Evolutionary conservation across 2,113 vertebrate genomes (phyloP), one percentile per base, ranked within the genome.

Genomic region (Synodontis membranacea): DNA sequence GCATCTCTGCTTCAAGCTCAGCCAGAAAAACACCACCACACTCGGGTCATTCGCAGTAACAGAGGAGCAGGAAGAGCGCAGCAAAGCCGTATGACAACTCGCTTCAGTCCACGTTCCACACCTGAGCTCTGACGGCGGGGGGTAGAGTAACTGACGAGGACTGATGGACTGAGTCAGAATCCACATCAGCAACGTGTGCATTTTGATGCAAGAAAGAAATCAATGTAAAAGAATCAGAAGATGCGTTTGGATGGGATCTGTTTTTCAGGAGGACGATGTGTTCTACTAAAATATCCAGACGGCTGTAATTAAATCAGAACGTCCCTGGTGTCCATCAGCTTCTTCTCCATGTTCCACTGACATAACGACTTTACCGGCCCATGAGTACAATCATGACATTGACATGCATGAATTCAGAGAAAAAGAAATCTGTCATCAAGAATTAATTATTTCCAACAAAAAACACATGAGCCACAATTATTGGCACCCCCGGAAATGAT

Each of bases 21-120:
- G 81, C 81, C 80, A 50, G 81, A 19, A 37, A 68, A 34, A 68
- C 62, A 37, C n/a, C 81, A 66, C n/a, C 2, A 15, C 81, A 14
- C 44, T 37, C 44, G 7, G 46, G 46, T 68, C 44, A 70, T 34
- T 83, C 37, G 25, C 39, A 48, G 80, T 25, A 82, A 31, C 15
- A 17, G 25, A 76, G 74, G 14, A n/a, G 14, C 42, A 46, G 12
- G 12, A 75, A 14, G 1, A 28, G 11, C 70, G 28, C 8, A 39
- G 4, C 37, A 4, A 11, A 44, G 42, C 68, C 68, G 0, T 68
- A 64, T 0, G 2, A 7, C 37, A 68, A 72, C 39, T 39, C 42
- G 11, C 17, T 12, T 5, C 39, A 74, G 39, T 1, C 12, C 44
- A 2, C 44, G 2, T 12, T 46, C 39, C 2, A 9, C 25, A 28